phyloP scores from a whole-genome alignment of 35 echinoderm and acorn worm genomes.

The Ophiothrix spiculata region DNA sequence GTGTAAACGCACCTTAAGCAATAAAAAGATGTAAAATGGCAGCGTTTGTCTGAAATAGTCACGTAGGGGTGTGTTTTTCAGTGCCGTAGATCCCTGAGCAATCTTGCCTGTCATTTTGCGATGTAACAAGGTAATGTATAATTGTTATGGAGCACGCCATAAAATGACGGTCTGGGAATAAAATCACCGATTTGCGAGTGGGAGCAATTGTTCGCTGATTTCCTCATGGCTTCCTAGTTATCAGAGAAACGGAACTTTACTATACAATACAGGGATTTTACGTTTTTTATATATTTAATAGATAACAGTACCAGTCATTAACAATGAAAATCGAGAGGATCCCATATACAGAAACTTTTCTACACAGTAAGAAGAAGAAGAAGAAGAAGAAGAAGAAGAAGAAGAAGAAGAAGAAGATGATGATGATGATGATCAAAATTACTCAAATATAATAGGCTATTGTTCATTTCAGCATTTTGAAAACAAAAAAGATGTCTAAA shows the following conservation, averaged over 20 bases:
- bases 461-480: too few relatives aligned
- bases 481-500: too few relatives aligned
- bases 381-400: too few relatives aligned
- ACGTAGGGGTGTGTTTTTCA: too few relatives aligned
- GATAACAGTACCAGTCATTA: not conserved
- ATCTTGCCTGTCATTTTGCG: not conserved
- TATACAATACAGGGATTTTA: not conserved
- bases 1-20: too few relatives aligned
- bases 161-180: not conserved
- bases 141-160: not conserved
- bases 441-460: too few relatives aligned
- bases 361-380: not conserved
- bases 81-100: not conserved
- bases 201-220: slow-evolving; percentile 1
- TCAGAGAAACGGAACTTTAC: slow-evolving; percentile 3
- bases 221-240: not conserved
- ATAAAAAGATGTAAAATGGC: too few relatives aligned
- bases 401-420: too few relatives aligned
- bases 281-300: not conserved
- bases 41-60: too few relatives aligned
- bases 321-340: not conserved
- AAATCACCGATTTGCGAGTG: not conserved
- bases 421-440: too few relatives aligned
- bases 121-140: slow-evolving; percentile 3
- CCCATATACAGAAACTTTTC: not conserved